Percentiles rank a stretch among this genome's conserved stretches.
These are phyloP conservation scores for Zelostemma sp. DNA, from an alignment of 1,140 invertebrate species.

Conservation along the genomic window DNA sequence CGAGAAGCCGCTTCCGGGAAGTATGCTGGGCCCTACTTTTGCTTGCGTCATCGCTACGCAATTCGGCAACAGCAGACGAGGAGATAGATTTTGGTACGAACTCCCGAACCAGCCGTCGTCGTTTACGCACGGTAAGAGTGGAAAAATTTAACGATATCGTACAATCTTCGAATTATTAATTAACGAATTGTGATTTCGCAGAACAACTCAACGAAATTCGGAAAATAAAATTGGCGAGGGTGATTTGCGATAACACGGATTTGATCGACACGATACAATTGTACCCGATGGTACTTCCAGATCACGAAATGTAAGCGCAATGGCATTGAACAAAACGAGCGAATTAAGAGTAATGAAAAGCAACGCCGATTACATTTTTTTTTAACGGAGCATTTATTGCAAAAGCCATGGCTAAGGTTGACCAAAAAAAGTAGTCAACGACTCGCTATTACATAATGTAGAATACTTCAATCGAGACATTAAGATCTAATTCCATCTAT, in stretches of 20 bases:
- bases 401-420: constrained; percentile 49
- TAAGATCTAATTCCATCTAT: constrained; percentile 50
- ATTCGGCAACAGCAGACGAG: constrained; percentile 89
- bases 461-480: constrained; percentile 51
- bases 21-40: constrained; percentile 95
- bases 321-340: constrained; percentile 3
- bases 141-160: background rate
- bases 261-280: constrained; percentile 92
- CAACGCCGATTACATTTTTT: constrained; percentile 8
- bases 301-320: constrained; percentile 88
- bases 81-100: constrained; percentile 98
- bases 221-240: constrained; percentile 85
- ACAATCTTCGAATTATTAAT: constrained; percentile 13
- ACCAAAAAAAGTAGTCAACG: constrained; percentile 47
- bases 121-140: constrained; percentile 74
- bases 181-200: too few species aligned
- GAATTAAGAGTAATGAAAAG: constrained; percentile 1
- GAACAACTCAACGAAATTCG: constrained; percentile 93
- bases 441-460: constrained; percentile 51
- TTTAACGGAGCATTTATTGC: constrained; percentile 51
- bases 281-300: constrained; percentile 92
- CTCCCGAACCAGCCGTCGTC: constrained; percentile 91
- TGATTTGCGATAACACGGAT: constrained; percentile 97
- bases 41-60: constrained; percentile 97
- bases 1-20: constrained; percentile 86